Percentiles rank a stretch among this genome's conserved stretches.
phyloP scores from a whole-genome alignment of 2,113 vertebrate genomes.

The Siphamia tubifer region DNA sequence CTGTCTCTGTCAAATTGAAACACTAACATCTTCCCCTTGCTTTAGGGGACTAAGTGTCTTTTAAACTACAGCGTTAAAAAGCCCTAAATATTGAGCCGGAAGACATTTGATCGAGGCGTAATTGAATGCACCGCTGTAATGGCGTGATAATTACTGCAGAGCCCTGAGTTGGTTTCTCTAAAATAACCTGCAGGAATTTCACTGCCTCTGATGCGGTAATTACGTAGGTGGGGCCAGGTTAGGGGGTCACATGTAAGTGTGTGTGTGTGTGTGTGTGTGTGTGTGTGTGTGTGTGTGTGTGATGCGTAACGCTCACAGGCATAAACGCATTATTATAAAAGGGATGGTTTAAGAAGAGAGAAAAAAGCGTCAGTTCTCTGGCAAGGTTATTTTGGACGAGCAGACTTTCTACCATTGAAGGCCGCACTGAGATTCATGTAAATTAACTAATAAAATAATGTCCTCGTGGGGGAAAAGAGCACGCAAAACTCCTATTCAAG shows the following conservation, averaged over 20 bases:
- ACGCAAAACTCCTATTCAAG: no score
- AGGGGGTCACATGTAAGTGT: constrained; percentile 71
- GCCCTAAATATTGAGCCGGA: constrained; percentile 46
- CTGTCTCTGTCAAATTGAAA: constrained; percentile 57
- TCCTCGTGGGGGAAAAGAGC: constrained; percentile 8
- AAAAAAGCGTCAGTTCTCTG: constrained; percentile 24
- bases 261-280: constrained; percentile 27
- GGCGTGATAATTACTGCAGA: constrained; percentile 72
- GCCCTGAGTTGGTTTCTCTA: constrained; percentile 61
- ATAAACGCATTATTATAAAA: constrained; percentile 47
- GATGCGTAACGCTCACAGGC: constrained; percentile 41
- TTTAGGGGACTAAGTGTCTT: constrained; percentile 50
- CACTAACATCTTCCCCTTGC: constrained; percentile 49
- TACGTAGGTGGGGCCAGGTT: constrained; percentile 79
- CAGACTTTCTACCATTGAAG: constrained; percentile 32
- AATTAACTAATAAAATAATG: constrained; percentile 22
- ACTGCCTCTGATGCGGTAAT: constrained; percentile 79
- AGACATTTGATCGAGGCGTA: constrained; percentile 68
- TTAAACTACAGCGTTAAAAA: constrained; percentile 42
- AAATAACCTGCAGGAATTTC: constrained; percentile 77
- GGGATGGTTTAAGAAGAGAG: background rate
- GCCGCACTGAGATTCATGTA: constrained; percentile 13
- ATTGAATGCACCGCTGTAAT: constrained; percentile 73
- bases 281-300: constrained; percentile 15
- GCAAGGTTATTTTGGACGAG: constrained; percentile 58